Percentiles rank a stretch among this genome's conserved stretches.
Evolutionary conservation across 2,888 invertebrate genomes (phyloP).

Genomic region (Gastrophysa polygoni): DNA sequence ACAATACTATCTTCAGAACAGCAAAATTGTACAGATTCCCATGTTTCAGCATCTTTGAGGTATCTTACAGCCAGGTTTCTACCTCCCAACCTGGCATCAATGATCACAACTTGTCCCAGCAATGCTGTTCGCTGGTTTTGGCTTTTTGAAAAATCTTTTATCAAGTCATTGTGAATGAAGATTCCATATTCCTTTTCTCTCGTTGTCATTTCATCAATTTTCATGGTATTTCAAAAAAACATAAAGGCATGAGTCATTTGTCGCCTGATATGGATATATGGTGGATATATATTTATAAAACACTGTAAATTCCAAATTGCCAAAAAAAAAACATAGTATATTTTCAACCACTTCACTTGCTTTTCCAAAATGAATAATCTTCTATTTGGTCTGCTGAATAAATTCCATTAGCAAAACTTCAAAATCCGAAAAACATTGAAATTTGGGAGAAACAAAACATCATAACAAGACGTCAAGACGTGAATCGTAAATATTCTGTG

Average conservation of each 20-base stretch:
- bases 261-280: not conserved
- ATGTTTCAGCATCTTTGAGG: constrained; percentile 50
- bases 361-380: too few species aligned
- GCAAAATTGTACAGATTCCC: constrained; percentile 52
- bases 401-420: too few species aligned
- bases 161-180: constrained; percentile 46
- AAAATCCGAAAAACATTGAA: too few species aligned
- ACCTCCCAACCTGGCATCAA: constrained; percentile 44
- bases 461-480: too few species aligned
- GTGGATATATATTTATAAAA: not conserved
- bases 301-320: too few species aligned
- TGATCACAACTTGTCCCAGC: constrained; percentile 53
- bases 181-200: constrained; percentile 48
- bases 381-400: too few species aligned
- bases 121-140: constrained; percentile 50
- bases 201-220: constrained; percentile 36
- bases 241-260: constrained; percentile 10
- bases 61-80: constrained; percentile 48
- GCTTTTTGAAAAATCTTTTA: constrained; percentile 39
- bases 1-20: constrained; percentile 47
- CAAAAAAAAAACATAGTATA: too few species aligned
- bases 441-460: too few species aligned
- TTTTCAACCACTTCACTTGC: too few species aligned
- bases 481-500: too few species aligned
- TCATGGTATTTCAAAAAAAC: not conserved